phyloP scores from a whole-genome alignment of 2,888 invertebrate genomes.

The Apoda limacodes region DNA sequence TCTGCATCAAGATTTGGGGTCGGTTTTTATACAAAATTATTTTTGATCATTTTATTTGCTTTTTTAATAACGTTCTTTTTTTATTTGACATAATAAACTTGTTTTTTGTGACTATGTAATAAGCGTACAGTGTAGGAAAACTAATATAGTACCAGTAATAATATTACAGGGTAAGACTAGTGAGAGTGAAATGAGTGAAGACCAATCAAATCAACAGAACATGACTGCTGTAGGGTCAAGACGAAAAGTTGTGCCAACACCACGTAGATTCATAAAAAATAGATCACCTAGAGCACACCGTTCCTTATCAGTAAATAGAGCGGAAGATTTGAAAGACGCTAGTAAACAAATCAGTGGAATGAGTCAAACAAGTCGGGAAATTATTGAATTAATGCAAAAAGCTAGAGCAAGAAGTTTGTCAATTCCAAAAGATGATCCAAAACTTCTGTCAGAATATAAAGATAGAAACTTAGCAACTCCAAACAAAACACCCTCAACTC shows the following conservation, averaged over 20 bases:
- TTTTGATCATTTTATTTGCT: constrained; percentile 47
- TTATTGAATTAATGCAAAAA: constrained; percentile 60
- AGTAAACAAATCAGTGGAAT: constrained; percentile 52
- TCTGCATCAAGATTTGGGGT: constrained; percentile 63
- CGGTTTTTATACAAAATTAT: constrained; percentile 55
- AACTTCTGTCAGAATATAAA: constrained; percentile 43
- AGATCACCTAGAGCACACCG: constrained; percentile 59
- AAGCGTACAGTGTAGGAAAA: constrained; percentile 7
- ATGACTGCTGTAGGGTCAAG: constrained; percentile 30
- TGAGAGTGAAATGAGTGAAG: constrained; percentile 71
- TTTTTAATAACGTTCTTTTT: constrained; percentile 56
- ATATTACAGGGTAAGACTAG: constrained; percentile 67
- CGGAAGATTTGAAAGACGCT: constrained; percentile 40
- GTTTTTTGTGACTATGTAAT: background rate
- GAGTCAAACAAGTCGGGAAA: constrained; percentile 59
- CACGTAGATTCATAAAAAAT: constrained; percentile 52
- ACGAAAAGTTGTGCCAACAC: constrained; percentile 52
- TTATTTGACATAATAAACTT: constrained; percentile 22
- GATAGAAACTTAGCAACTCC: constrained; percentile 62
- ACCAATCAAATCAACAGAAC: constrained; percentile 42
- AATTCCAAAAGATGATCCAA: constrained; percentile 62
- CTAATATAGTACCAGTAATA: constrained; percentile 40
- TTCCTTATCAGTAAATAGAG: constrained; percentile 67
- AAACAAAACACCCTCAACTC: constrained; percentile 50
- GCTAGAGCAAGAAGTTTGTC: constrained; percentile 60